Base-by-base conservation (phyloP, 2,113 vertebrate genomes). In the Condylura cristata region DNA sequence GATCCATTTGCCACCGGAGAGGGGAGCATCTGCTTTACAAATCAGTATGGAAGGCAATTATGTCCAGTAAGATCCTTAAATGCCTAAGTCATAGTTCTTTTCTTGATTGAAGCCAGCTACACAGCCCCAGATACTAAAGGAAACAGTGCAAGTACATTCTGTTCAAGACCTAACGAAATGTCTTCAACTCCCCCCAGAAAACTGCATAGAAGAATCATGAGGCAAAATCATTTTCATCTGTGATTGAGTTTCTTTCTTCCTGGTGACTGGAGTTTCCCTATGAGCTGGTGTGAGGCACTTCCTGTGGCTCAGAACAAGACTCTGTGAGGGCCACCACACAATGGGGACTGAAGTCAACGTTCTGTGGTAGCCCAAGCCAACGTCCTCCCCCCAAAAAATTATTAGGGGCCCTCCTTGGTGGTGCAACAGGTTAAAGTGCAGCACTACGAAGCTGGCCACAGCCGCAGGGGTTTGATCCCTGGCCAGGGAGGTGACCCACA, bases 221-320 rank as follows among this genome's bases (percentile, higher is more conserved):
- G 86, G 58, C 91, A 88, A 11, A 86, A 82, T 90, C 71, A 84
- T 93, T 94, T 88, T 95, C 92, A 92, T 90, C 90, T 90, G 90
- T 89, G 86, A 89, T 48, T 93, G 90, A 92, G 90, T 93, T 92
- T 92, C 91, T 93, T 92, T 92, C 91, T 95, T 95, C 79, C 76
- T 95, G 91, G 58, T 93, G 96, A 96, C 95, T 96, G 94, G 96
- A 97, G 86, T 97, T 96, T 93, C 96, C 95, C 96, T 90, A 65
- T 84, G 91, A 97, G 94, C 82, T 91, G 89, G 92, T 86, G 1
- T 84, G 95, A 96, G 89, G 83, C 41, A 91, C 83, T 91, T 97
- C 91, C 96, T 93, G 93, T 96, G 89, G 85, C 80, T 96, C 92
- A 96, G 75, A 96, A 44, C 30, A 34, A 61, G 93, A 90, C 61